Evolutionary conservation across 2,888 invertebrate genomes (phyloP), one percentile per base, ranked within the genome.

Genomic region (Aleiodes alternator): DNA sequence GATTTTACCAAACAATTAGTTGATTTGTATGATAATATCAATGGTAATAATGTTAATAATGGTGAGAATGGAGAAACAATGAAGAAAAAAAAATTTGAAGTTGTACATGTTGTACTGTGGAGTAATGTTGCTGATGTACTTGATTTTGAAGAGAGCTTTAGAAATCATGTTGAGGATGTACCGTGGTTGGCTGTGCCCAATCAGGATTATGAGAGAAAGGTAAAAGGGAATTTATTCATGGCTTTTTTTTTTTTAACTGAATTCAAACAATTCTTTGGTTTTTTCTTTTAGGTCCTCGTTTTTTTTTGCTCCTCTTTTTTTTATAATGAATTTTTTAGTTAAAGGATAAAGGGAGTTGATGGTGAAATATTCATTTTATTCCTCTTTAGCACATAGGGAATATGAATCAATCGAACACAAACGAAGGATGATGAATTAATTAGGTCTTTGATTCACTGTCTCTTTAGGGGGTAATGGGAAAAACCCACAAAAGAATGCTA

Each of bases 101-200:
- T 94, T 9, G 92, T 94, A 69, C 94, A 94, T 86, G 93, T 94
- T 80, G 94, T 94, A 72, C 88, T 94, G 81, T 94, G 94, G 94
- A 94, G 93, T 88, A 88, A 94, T 90, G 91, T 91, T 77, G 90
- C 91, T 82, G 93, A 93, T 23, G 93, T 92, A 4, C 91, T 92
- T 79, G 94, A 94, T 86, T 91, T 93, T 76, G 94, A 94, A 77
- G 92, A 92, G 1, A 93, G 93, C 50, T 94, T 94, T 86, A 90
- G 92, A 4, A 91, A 91, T 78, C 93, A 92, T 84, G 88, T 94
- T 83, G 90, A 92, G 3, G 93, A 93, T 73, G 90, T 94, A 80
- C 93, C 94, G 0, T 95, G 94, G 94, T 92, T 93, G 77, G 94
- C 94, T 11, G 92, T 94, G 76, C 94, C 94, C 0, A 94, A 93